Percentiles rank a stretch among this genome's conserved stretches.
These are phyloP conservation scores for Semnornis frantzii DNA, from an alignment of 2,113 vertebrate species.

Conservation along the genomic window DNA sequence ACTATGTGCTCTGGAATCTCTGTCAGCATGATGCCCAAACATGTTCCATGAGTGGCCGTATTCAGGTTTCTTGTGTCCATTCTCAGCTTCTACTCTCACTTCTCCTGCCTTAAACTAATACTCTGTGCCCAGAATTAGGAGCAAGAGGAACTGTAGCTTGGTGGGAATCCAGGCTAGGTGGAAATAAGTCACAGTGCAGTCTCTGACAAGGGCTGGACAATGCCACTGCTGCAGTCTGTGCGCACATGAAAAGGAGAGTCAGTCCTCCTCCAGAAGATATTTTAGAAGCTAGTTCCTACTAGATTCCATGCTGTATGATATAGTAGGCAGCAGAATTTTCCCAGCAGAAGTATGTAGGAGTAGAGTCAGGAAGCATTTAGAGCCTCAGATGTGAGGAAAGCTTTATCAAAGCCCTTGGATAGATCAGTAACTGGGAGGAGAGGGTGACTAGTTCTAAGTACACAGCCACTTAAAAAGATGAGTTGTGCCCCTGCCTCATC, in stretches of 20 bases:
- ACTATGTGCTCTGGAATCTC: neutral
- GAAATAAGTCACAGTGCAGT: neutral
- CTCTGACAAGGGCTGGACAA: neutral
- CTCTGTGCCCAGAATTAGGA: neutral
- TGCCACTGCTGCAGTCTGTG: neutral
- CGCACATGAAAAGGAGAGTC: neutral
- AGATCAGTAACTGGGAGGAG: neutral
- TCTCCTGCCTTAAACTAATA: neutral
- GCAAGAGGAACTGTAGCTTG: neutral
- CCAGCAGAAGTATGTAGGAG: neutral
- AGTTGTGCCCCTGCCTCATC: neutral
- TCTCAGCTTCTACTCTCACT: neutral
- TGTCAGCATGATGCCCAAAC: neutral
- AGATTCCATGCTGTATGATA: neutral
- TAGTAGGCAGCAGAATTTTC: neutral
- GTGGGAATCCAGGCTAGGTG: neutral
- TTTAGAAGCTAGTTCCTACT: neutral
- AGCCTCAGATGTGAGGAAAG: neutral
- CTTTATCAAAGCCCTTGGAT: neutral
- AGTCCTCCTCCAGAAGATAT: neutral
- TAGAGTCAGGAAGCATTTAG: neutral
- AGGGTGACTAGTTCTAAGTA: neutral
- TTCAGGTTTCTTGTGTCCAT: neutral
- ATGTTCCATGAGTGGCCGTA: neutral
- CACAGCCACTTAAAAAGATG: neutral